Evolutionary conservation across 92 coral and sea anemone genomes (phyloP), one percentile per base, ranked within the genome.

Genomic region (Hydrozoanthus gracilis): DNA sequence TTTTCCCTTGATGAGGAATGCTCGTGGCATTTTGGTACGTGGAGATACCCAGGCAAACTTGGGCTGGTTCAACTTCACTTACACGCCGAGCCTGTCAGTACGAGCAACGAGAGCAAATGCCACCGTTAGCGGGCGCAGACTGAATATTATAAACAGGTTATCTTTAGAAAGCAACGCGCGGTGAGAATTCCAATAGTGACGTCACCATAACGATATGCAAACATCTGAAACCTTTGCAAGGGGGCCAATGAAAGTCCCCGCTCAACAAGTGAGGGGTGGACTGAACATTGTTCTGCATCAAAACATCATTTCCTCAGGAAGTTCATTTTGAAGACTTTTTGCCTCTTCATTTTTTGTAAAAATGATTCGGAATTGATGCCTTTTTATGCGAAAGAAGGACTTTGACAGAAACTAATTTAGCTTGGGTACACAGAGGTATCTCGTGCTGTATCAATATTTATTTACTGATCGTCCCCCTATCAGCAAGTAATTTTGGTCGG

Each of bases 1-100:
- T 91, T 92, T 93, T 60, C 95, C 92, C 56, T 89, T 93, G 91
- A 93, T 91, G 66, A 93, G 68, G 83, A 93, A 93, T 14, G 98
- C 95, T 89, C 93, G 93, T 52, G 98, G 98, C 98, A 95, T 95
- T 70, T 73, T 87, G 90, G 74, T 68, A 86, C 44, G 73, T 80
- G 85, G 85, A 80, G 60, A 80, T 64, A 80, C 85, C 85, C 85
- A 65, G 85, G 73, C 20, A 16, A 80, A 74, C 16, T 49, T 50
- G 85, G 85, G 85, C 58, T 5, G 73, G 85, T 80, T 65, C 64
- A 66, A 48, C 85, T 80, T 64, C 84, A 66, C 85, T 65, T 48
- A 47, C 49, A 80, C 74, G 73, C 85, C 85, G 51, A 68, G 8
- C 85, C 85, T 80, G 74, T 64, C 20, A 47, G 39, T 27, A 27